phyloP scores from a whole-genome alignment of 2,797 vertebrate genomes.

The Xiphophorus birchmanni region DNA sequence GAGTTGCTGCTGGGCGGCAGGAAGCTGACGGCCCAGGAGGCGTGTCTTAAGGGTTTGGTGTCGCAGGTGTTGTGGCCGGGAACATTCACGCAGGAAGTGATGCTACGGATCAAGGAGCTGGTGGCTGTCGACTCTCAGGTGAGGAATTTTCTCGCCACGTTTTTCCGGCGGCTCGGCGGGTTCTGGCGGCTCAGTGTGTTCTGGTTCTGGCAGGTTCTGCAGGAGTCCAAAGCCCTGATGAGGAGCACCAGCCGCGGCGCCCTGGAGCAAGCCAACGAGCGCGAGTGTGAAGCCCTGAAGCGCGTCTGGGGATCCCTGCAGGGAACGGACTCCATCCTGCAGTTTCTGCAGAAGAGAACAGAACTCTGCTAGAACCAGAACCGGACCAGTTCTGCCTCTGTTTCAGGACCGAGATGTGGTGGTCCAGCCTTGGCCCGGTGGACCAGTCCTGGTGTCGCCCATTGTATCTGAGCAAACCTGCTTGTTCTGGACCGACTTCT shows the following conservation, averaged over 20 bases:
- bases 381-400: not conserved
- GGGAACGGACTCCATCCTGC: conserved; percentile 95
- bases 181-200: not conserved
- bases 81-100: conserved; percentile 97
- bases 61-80: conserved; percentile 98
- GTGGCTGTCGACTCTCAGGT: conserved; percentile 91
- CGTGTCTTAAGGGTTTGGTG: conserved; percentile 93
- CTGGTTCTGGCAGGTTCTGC: conserved; percentile 85
- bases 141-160: conserved; percentile 46
- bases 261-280: conserved; percentile 94
- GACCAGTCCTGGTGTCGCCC: not conserved
- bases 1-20: conserved; percentile 95
- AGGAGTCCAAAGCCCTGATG: conserved; percentile 95
- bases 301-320: conserved; percentile 96
- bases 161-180: no score
- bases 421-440: not conserved
- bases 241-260: conserved; percentile 88
- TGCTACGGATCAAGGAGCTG: conserved; percentile 95
- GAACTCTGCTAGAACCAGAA: conserved; percentile 54
- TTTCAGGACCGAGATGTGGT: not conserved
- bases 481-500: not conserved
- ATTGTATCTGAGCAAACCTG: no score
- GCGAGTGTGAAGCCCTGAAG: conserved; percentile 94
- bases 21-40: conserved; percentile 96
- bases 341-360: conserved; percentile 89